Conservation (phyloP, 2,113 vertebrate genomes). For the Eudyptes chrysolophus region DNA sequence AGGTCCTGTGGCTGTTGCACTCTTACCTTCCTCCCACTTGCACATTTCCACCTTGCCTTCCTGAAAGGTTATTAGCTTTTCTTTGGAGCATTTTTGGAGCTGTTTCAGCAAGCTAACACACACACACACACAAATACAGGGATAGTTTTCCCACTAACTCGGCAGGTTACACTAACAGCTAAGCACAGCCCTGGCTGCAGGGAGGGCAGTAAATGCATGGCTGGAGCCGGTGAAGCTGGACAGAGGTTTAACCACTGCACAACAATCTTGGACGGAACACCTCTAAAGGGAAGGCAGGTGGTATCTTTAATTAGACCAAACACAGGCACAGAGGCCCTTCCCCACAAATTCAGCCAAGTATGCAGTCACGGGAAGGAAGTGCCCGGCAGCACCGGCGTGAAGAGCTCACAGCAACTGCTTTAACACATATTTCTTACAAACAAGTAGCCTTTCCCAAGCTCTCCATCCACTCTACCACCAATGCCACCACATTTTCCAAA, state of each 20-base stretch:
- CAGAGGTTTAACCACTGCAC: accelerated
- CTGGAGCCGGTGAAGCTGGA: background rate
- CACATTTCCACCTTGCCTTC: too few species aligned
- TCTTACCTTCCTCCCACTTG: background rate
- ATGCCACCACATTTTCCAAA: background rate
- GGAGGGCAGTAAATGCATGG: accelerated
- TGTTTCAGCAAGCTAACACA: background rate
- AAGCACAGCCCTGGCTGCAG: background rate
- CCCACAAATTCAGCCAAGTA: background rate
- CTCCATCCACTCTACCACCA: background rate
- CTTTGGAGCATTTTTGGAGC: background rate
- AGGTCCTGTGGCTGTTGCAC: too few species aligned
- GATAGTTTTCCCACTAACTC: background rate
- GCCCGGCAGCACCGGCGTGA: accelerated
- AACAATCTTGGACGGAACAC: background rate
- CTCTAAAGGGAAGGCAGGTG: background rate
- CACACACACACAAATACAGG: background rate
- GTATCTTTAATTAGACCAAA: background rate
- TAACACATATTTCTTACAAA: background rate
- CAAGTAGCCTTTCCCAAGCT: background rate
- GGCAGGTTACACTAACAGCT: background rate
- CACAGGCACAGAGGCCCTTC: background rate
- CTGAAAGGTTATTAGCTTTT: background rate
- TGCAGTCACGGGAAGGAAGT: accelerated
- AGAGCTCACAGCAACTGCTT: background rate